Conservation (phyloP, 2,888 invertebrate genomes). For the Empis stercorea region DNA sequence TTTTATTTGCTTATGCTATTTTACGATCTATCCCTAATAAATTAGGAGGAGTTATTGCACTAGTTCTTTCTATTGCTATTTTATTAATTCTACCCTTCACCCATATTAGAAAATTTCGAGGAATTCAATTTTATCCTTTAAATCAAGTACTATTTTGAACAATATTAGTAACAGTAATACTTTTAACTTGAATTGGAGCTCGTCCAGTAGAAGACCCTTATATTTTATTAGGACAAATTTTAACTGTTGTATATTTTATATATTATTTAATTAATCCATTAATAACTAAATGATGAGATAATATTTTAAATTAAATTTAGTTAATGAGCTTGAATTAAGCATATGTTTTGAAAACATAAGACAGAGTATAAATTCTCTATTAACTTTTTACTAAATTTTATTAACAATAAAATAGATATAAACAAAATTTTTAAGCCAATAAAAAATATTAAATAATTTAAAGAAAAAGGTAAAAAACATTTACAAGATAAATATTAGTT, state of each 20-base stretch:
- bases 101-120: constrained; percentile 43
- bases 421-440: constrained; percentile 40
- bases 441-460: constrained; percentile 49
- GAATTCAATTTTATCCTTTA: constrained; percentile 46
- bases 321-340: constrained; percentile 53
- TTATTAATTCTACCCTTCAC: constrained; percentile 47
- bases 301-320: constrained; percentile 32
- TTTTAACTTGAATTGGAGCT: constrained; percentile 61
- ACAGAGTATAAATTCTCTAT: constrained; percentile 46
- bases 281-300: constrained; percentile 43
- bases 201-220: constrained; percentile 55
- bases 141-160: constrained; percentile 49
- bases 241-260: constrained; percentile 45
- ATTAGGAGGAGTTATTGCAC: constrained; percentile 51
- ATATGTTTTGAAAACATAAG: constrained; percentile 58
- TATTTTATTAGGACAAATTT: constrained; percentile 45
- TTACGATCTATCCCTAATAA: constrained; percentile 69
- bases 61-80: constrained; percentile 48
- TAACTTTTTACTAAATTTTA: constrained; percentile 42
- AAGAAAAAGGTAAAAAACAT: constrained; percentile 47
- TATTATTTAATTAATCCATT: constrained; percentile 45
- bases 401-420: constrained; percentile 30
- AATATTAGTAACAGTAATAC: constrained; percentile 41
- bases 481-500: constrained; percentile 57
- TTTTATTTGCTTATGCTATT: constrained; percentile 70